Evolutionary conservation across 1,140 invertebrate species (phyloP), one percentile per base, ranked within the genome.

Genomic region (Coelopa frigida): DNA sequence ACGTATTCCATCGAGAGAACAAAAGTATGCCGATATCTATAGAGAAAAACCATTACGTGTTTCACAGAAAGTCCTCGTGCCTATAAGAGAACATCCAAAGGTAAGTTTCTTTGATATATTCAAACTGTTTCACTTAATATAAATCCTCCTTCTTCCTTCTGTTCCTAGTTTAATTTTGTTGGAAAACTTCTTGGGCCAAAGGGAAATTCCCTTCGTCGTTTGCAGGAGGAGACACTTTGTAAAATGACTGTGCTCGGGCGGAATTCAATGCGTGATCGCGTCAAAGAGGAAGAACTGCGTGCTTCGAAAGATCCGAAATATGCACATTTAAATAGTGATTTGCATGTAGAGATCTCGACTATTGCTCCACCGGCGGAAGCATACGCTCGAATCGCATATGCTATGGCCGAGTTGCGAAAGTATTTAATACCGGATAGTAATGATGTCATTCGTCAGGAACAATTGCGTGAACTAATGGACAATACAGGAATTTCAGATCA

Each of bases 181-280:
- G 90, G 89, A 2, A 92, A 93, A 71, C 75, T 94, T n/a, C 71
- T 94, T 54, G 90, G 90, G 2, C 90, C 90, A 14, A 92, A 92
- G 69, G 90, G 90, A 15, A 87, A 87, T 61, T 91, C 89, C 0
- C 69, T 94, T 59, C 91, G 92, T 58, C 75, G 86, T 40, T 72
- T 94, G 11, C 89, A 93, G 66, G 89, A 93, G 63, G 85, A 90
- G 58, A 92, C 88, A 3, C 87, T 89, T 74, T 90, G 88, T 51
- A 92, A 90, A 71, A 93, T 94, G 81, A 86, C 89, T 1, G 86
- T 94, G 14, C 75, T 93, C 2, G 90, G 90, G 2, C 76, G 84
- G 51, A 90, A 89, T 10, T 92, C 89, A 2, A 92, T 93, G 81
- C 82, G 87, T 55, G 89, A 94, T 65, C 80, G 89, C 49, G 76